Conservation (phyloP, 2,113 vertebrate species). For the Ploceus nigricollis region DNA sequence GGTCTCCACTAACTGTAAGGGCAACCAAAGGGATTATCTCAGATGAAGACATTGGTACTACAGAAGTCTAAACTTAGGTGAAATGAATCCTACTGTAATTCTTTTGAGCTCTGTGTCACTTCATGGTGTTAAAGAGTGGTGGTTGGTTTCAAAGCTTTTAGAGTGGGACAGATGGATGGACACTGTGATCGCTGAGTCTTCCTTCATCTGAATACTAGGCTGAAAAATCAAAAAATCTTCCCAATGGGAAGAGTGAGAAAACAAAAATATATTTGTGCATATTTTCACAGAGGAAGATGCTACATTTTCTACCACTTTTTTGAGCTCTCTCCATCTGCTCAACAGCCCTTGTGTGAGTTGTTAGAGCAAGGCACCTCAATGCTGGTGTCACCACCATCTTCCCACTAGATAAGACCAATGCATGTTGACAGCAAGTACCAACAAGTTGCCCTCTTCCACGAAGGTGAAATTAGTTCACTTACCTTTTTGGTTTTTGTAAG, state of each 20-base stretch:
- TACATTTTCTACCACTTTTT: neutral
- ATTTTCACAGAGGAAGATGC: neutral
- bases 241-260: neutral
- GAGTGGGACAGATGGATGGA: neutral
- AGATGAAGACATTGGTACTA: neutral
- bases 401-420: neutral
- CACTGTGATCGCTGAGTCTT: neutral
- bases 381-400: neutral
- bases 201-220: neutral
- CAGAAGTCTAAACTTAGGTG: constrained; percentile 27
- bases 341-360: neutral
- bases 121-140: neutral
- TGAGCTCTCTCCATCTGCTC: neutral
- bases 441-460: neutral
- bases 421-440: neutral
- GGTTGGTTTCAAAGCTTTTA: neutral
- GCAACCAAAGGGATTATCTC: neutral
- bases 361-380: neutral
- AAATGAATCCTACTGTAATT: constrained; percentile 12
- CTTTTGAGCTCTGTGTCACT: neutral
- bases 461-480: neutral
- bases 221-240: neutral
- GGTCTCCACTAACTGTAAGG: constrained; percentile 3
- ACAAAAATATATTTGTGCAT: neutral
- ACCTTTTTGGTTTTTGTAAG: neutral